Conservation (phyloP, 2,888 invertebrate genomes). For the Apoda limacodes region DNA sequence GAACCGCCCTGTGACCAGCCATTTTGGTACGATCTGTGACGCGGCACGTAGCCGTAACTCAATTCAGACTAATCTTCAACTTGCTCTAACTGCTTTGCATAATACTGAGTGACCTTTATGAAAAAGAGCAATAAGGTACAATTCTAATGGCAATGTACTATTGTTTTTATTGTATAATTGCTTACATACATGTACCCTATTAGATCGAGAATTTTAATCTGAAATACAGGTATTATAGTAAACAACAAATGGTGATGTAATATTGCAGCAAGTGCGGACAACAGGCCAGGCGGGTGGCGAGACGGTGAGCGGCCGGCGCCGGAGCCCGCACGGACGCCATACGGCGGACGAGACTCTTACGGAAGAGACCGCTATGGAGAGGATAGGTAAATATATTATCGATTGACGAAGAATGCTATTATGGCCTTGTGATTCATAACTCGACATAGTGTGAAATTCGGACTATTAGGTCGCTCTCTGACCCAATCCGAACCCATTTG, state of each 20-base stretch:
- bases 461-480: too few species aligned
- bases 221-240: background rate
- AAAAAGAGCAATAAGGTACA: too few species aligned
- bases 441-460: too few species aligned
- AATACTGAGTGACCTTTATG: conserved; percentile 49
- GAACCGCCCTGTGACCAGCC: conserved; percentile 74
- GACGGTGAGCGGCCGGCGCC: conserved; percentile 48
- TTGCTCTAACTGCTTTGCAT: conserved; percentile 46
- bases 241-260: too few species aligned
- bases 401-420: too few species aligned
- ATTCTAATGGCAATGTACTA: too few species aligned
- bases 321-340: conserved; percentile 54
- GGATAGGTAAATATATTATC: too few species aligned
- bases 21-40: conserved; percentile 81
- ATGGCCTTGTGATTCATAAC: too few species aligned
- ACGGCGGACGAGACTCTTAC: conserved; percentile 60
- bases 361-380: conserved; percentile 48
- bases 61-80: conserved; percentile 86
- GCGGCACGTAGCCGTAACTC: conserved; percentile 69
- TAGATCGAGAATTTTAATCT: background rate
- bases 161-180: too few species aligned
- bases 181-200: too few species aligned
- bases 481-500: too few species aligned
- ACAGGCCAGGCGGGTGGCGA: conserved; percentile 63
- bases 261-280: conserved; percentile 48